These are phyloP conservation scores for Drosophila putrida DNA, from an alignment of 2,888 invertebrate species.

Conservation along the genomic window DNA sequence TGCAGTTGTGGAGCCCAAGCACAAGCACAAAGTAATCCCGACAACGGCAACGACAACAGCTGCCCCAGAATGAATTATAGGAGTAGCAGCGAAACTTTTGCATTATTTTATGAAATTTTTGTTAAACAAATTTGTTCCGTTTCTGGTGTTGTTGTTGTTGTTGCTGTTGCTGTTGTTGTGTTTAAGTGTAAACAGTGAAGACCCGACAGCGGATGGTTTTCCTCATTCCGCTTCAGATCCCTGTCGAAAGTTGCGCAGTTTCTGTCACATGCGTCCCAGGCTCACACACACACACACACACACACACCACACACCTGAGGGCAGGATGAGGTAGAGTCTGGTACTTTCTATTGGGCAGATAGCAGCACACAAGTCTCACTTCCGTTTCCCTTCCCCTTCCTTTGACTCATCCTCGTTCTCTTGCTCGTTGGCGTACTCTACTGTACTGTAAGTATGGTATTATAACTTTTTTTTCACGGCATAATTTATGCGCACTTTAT, in stretches of 20 bases:
- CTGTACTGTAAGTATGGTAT: constrained; percentile 76
- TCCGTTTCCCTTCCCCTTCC: background rate
- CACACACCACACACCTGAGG: constrained; percentile 57
- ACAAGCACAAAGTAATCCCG: constrained; percentile 22
- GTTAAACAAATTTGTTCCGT: constrained; percentile 75
- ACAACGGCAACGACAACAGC: constrained; percentile 54
- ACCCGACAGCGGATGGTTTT: constrained; percentile 37
- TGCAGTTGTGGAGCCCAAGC: constrained; percentile 20
- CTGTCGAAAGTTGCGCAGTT: constrained; percentile 73
- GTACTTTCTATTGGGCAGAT: constrained; percentile 52
- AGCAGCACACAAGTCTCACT: constrained; percentile 33
- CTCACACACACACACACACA: constrained; percentile 59
- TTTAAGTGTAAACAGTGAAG: constrained; percentile 64
- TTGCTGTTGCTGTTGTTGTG: constrained; percentile 44
- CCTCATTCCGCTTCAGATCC: constrained; percentile 4
- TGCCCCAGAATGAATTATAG: constrained; percentile 60
- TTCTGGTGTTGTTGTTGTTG: constrained; percentile 27
- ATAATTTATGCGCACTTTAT: constrained; percentile 82
- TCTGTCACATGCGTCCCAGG: constrained; percentile 73
- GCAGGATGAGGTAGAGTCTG: background rate
- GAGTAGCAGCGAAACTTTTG: constrained; percentile 59
- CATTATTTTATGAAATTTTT: constrained; percentile 80
- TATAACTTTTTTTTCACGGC: constrained; percentile 80
- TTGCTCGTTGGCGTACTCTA: constrained; percentile 7
- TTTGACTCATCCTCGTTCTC: constrained; percentile 7